Base-by-base conservation (phyloP, 2,797 vertebrate genomes). In the Lepidocolaptes lacrymiger region DNA sequence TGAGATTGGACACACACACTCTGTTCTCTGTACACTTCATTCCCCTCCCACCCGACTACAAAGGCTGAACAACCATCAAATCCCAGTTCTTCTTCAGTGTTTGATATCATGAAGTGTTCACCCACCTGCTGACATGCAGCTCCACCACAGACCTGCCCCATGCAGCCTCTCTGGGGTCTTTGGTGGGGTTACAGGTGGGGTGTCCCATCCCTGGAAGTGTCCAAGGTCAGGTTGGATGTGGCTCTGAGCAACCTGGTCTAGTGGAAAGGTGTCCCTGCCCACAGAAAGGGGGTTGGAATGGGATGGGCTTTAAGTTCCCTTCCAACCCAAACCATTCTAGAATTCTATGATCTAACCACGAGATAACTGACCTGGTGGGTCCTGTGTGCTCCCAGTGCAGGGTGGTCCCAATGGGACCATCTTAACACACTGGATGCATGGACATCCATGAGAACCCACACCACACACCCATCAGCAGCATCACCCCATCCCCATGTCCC, bases 1-100 rank as follows among this genome's bases (percentile, higher is more conserved):
- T 8, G 30, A 28, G 28, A 22, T 1, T 14, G 32, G 26, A 8
- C 56, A 54, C 0, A 19, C 0, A 0, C 7, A 18, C 7, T 75
- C 30, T 44, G 39, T 26, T 4, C 32, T 30, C 28, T 21, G 6
- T 8, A 10, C 7, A 3, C 19, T 36, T 71, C 64, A 27, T 19
- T 10, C 4, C 28, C 41, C 28, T 62, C 36, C 56, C 32, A 30
- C 6, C 54, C 59, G 9, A 7, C 41, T 59, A 19, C 14, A 26
- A 44, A 58, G 7, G 13, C 6, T 28, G 34, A 73, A 12, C 17
- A 43, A 7, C 8, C 75, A 63, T 3, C 46, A 76, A 4, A 58
- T 20, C 14, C 26, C 67, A 62, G 26, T 23, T 86, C 43, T 49
- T 62, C 17, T 51, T 37, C 21, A 37, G 18, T 22, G 12, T 39